Evolutionary conservation across 2,888 invertebrate genomes (phyloP), one percentile per base, ranked within the genome.

Genomic region (Drosophila crucigera): DNA sequence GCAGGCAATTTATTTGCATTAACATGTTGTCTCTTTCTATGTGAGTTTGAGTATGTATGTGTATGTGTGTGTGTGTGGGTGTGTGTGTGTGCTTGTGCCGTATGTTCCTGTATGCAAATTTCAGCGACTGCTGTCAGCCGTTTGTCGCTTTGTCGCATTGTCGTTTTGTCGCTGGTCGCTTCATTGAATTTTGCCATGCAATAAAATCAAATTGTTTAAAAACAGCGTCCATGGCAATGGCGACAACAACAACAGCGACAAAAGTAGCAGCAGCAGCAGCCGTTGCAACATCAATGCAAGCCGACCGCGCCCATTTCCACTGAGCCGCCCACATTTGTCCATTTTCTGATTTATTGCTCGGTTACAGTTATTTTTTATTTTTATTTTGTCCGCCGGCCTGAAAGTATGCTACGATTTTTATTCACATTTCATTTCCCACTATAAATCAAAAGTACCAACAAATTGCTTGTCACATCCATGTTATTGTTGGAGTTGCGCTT

Each of bases 1-100:
- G 89, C 84, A 88, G 91, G 89, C 90, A 88, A 87, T 87, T 87
- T 87, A 87, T 87, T 87, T 87, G 90, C 90, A 91, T 87, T 87
- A 91, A 88, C 86, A 84, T 85, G 78, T 73, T 83, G 75, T 71
- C 65, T 83, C 71, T 84, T 39, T 83, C 65, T 71, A 55, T 84
- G 54, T 68, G 65, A 63, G 37, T 56, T 31, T 53, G 30, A 53
- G 37, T 65, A 7, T 58, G 19, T 30, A 25, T 28, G 25, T 28
- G 5, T 54, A 6, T 62, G 28, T 67, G 16, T 49, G 9, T 25
- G 19, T 52, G 1, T 49, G 10, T 22, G 30, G 59, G 2, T 65
- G 10, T 0, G 19, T 43, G 28, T 49, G 50, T 75, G 55, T 65
- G 30, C 77, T 68, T 73, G 59, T 28, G 74, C 72, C 76, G 69